phyloP scores from a whole-genome alignment of 2,113 vertebrate genomes.

The Irena cyanogastra region DNA sequence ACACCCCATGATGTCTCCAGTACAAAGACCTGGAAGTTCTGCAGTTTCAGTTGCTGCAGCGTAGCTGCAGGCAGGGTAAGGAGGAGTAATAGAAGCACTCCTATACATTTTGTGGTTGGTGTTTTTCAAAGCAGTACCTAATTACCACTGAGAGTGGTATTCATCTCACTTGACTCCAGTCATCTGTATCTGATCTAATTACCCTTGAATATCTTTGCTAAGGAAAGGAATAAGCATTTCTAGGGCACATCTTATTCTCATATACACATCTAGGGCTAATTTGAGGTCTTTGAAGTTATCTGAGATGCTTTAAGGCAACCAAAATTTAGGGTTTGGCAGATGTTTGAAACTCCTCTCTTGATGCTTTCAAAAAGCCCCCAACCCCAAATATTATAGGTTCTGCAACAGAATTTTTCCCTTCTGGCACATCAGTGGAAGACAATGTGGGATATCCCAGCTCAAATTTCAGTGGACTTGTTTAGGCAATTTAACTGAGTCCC shows the following conservation, averaged over 20 bases:
- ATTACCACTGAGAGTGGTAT: not conserved
- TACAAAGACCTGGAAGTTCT: not conserved
- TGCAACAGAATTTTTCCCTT: not conserved
- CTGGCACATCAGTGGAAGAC: not conserved
- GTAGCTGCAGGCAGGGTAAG: not conserved
- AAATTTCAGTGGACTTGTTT: not conserved
- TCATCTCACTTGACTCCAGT: not conserved
- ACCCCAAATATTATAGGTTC: not conserved
- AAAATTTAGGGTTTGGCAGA: not conserved
- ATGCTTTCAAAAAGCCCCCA: accelerated
- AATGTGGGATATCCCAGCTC: not conserved
- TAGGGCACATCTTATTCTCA: not conserved
- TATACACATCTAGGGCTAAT: not conserved
- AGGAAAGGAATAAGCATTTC: not conserved
- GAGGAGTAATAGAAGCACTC: not conserved
- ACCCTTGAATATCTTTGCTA: not conserved
- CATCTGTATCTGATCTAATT: not conserved
- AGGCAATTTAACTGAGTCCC: not conserved
- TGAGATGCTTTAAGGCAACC: not conserved
- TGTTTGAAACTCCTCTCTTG: not conserved
- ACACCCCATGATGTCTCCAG: not conserved
- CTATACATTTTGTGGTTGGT: not conserved
- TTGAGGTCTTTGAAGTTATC: not conserved
- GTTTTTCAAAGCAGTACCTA: not conserved
- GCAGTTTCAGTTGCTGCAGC: not conserved